Evolutionary conservation across 2,888 invertebrate species (phyloP), one percentile per base, ranked within the genome.

Genomic region (Tachina grossa): DNA sequence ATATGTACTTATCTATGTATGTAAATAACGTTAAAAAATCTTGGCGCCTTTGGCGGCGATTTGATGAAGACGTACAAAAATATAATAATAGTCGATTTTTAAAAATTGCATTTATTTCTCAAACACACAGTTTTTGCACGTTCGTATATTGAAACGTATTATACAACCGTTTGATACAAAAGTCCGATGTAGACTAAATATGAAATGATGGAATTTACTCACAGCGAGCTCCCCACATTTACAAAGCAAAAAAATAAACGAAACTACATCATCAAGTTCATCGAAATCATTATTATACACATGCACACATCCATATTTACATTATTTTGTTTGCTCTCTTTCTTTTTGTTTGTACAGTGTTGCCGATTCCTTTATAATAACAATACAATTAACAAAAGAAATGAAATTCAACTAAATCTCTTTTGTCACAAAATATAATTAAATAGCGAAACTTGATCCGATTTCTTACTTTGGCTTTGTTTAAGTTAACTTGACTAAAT

Each of bases 151-250:
- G 13, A 53, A 77, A 13, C 51, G 68, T 79, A 83, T 87, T 69
- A 71, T 57, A 90, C 90, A 89, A 90, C 90, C 89, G 89, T 89
- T 87, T 89, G 89, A 88, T 89, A 89, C 89, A 89, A 89, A 89
- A 89, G 90, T 90, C 90, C 88, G 89, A 87, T 89, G 88, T 88
- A 89, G 89, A 90, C 90, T 90, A 89, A 90, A 89, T 87, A 87
- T 84, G 88, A 89, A 89, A 88, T 87, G 89, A 76, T 66, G 79
- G 61, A 83, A 76, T 75, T 75, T 65, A 63, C 69, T 81, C 85
- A 51, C 85, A 72, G 77, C 51, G 51, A 43, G 77, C 77, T 83
- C 72, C 72, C 51, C 66, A 75, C 49, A 71, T 78, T n/a, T 47
- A 66, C 53, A 78, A 75, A 71, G 47, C 59, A 83, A 82, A 69